These are phyloP conservation scores for Motacilla tschutschensis DNA, from an alignment of 2,113 vertebrate species.

Conservation along the genomic window DNA sequence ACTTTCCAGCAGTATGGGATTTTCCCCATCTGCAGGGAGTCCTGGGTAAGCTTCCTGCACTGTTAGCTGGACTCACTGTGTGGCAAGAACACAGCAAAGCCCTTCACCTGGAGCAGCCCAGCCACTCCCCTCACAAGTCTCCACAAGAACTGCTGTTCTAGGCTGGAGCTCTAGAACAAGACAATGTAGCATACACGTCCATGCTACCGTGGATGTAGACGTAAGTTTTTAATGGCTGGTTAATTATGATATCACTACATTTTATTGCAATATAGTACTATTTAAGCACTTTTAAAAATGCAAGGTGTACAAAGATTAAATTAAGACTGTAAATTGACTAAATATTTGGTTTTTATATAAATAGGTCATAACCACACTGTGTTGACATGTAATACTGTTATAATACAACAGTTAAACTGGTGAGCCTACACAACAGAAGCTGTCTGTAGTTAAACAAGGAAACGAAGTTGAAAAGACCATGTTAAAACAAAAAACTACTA, in stretches of 20 bases:
- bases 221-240: slow-evolving; percentile 86
- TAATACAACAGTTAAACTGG: slow-evolving; percentile 86
- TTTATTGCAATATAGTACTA: slow-evolving; percentile 87
- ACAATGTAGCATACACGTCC: background rate
- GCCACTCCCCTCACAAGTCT: accelerated
- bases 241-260: slow-evolving; percentile 85
- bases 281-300: slow-evolving; percentile 88
- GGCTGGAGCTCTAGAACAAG: background rate
- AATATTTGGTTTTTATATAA: slow-evolving; percentile 95
- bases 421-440: slow-evolving; percentile 82
- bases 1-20: background rate
- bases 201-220: slow-evolving; percentile 65
- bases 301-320: slow-evolving; percentile 87
- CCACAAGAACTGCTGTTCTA: accelerated
- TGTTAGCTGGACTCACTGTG: background rate
- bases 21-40: background rate
- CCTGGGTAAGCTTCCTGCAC: background rate
- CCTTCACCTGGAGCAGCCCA: background rate
- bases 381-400: slow-evolving; percentile 90
- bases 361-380: slow-evolving; percentile 90
- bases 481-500: slow-evolving; percentile 81
- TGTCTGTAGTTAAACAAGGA: slow-evolving; percentile 80
- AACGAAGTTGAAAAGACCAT: slow-evolving; percentile 80
- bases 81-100: background rate
- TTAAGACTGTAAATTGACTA: slow-evolving; percentile 88